Evolutionary conservation across 2,113 vertebrate species (phyloP).

Genomic region (Cryptomyrus ogoouensis): DNA sequence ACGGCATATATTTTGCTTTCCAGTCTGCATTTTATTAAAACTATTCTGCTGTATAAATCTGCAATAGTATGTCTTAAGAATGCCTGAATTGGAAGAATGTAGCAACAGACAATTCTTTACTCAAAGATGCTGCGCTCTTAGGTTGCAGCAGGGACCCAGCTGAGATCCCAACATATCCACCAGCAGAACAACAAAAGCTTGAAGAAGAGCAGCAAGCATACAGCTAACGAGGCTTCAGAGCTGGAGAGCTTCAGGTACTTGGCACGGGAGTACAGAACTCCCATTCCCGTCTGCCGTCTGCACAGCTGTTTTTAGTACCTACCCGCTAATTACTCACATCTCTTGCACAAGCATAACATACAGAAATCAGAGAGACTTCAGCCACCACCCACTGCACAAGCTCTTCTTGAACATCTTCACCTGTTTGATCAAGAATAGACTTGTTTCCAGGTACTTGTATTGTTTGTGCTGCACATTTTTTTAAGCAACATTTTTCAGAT

Average conservation of each 20-base stretch:
- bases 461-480: background rate
- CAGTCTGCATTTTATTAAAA: background rate
- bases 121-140: conserved; percentile 41
- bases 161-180: conserved; percentile 41
- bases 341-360: conserved; percentile 61
- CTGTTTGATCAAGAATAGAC: conserved; percentile 71
- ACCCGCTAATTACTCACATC: background rate
- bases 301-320: background rate
- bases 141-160: conserved; percentile 58
- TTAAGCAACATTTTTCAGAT: background rate
- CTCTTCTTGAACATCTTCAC: conserved; percentile 73
- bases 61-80: background rate
- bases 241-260: conserved; percentile 79
- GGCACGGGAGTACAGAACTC: background rate
- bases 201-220: conserved; percentile 43
- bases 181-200: conserved; percentile 44
- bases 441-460: conserved; percentile 68
- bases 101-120: background rate
- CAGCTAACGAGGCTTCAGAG: conserved; percentile 64
- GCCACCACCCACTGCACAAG: conserved; percentile 56
- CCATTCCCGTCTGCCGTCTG: background rate
- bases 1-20: background rate
- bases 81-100: background rate
- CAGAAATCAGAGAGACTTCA: conserved; percentile 78
- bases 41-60: background rate